These are phyloP conservation scores for Otus sunia DNA, from an alignment of 2,113 vertebrate species.

Conservation along the genomic window DNA sequence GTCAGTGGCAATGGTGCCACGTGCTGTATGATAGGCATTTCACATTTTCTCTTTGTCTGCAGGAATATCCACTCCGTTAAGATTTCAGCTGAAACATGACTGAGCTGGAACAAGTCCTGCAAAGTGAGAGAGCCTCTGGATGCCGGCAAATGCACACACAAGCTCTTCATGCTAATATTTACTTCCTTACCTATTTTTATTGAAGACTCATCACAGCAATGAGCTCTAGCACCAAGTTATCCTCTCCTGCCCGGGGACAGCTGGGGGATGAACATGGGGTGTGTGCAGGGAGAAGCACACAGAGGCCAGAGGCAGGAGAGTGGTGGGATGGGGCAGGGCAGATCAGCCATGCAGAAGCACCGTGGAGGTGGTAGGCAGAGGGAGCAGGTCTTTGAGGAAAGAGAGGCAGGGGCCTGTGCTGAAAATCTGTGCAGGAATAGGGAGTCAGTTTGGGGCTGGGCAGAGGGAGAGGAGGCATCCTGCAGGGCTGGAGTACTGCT, in stretches of 20 bases:
- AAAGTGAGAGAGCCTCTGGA: background rate
- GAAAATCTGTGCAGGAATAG: background rate
- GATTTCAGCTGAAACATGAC: background rate
- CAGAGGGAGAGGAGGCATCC: background rate
- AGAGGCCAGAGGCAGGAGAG: background rate
- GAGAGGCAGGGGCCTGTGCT: background rate
- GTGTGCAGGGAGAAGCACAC: background rate
- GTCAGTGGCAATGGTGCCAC: accelerated
- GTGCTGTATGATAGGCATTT: background rate
- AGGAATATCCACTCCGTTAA: background rate
- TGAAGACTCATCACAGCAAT: background rate
- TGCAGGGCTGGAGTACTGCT: background rate
- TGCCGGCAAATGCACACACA: background rate
- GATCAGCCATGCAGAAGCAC: accelerated
- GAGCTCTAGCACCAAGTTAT: background rate
- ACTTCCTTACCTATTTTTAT: background rate
- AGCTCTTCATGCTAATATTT: background rate
- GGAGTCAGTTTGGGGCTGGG: background rate
- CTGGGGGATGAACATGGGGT: background rate
- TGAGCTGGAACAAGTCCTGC: background rate
- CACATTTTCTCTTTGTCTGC: background rate
- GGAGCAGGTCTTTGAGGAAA: accelerated
- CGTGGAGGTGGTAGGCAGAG: background rate
- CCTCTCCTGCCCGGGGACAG: background rate
- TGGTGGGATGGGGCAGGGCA: background rate